Conservation (phyloP, 2,797 vertebrate genomes). For the Amphiprion clarkii region DNA sequence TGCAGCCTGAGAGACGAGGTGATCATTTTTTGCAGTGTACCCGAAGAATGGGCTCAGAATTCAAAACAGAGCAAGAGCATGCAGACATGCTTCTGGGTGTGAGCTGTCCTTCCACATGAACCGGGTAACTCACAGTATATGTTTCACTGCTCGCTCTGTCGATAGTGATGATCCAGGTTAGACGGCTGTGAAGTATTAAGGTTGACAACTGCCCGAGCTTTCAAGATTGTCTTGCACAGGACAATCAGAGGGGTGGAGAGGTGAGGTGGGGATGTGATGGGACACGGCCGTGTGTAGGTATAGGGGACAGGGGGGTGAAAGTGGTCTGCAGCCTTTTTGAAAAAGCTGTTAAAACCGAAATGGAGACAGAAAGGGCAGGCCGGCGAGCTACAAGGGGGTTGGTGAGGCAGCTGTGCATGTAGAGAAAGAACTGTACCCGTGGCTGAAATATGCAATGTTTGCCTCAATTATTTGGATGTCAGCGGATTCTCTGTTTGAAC, state of each 20-base stretch:
- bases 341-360: constrained; percentile 41
- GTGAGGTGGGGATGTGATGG: constrained; percentile 39
- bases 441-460: constrained; percentile 13
- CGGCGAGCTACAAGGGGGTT: not conserved
- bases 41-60: constrained; percentile 52
- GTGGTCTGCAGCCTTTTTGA: not conserved
- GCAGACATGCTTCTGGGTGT: constrained; percentile 40
- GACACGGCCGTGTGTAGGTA: constrained; percentile 9
- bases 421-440: not conserved
- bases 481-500: not conserved
- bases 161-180: constrained; percentile 30
- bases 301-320: constrained; percentile 19
- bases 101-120: constrained; percentile 39
- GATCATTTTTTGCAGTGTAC: constrained; percentile 60
- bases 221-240: constrained; percentile 50
- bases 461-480: not conserved
- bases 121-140: not conserved
- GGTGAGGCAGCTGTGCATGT: constrained; percentile 2
- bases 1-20: not conserved
- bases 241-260: constrained; percentile 51
- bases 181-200: constrained; percentile 46
- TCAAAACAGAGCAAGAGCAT: constrained; percentile 60
- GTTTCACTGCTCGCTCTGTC: constrained; percentile 25
- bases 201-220: constrained; percentile 60
- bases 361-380: constrained; percentile 8